Percentiles rank a stretch among this genome's conserved stretches.
Evolutionary conservation across 1,140 invertebrate genomes (phyloP).

Genomic region (Euura saliciscinereae): DNA sequence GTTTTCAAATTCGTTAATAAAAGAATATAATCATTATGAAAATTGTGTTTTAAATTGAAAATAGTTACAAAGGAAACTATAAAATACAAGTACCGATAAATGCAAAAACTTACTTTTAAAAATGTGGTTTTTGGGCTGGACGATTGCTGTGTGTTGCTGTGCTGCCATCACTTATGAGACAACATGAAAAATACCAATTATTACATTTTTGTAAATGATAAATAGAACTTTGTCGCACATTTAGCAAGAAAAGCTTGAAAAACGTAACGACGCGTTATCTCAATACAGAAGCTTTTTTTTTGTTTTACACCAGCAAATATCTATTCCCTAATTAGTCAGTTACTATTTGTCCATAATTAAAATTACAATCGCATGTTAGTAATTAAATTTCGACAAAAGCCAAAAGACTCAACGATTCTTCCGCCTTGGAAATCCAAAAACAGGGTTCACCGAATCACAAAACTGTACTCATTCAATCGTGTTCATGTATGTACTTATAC

Average conservation of each 20-base stretch:
- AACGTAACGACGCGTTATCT: background rate
- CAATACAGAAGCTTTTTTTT: no score
- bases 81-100: background rate
- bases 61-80: slow-evolving; percentile 10
- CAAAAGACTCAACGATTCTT: no score
- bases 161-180: slow-evolving; percentile 6
- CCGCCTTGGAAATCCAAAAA: no score
- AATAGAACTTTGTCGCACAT: background rate
- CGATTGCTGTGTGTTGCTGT: slow-evolving; percentile 4
- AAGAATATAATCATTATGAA: slow-evolving; percentile 12
- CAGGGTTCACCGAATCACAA: no score
- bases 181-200: slow-evolving; percentile 6
- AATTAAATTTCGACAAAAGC: no score
- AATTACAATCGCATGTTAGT: no score
- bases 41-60: slow-evolving; percentile 9
- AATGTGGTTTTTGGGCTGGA: slow-evolving; percentile 6
- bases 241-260: background rate
- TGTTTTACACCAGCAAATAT: no score
- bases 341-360: no score
- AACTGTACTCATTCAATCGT: no score
- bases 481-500: no score
- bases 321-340: no score
- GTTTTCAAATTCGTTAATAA: background rate
- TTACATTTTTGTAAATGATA: slow-evolving; percentile 7
- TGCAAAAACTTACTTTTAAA: slow-evolving; percentile 4